Evolutionary conservation across 2,888 invertebrate genomes (phyloP), one percentile per base, ranked within the genome.

Genomic region (Amphipyra tragopoginis): DNA sequence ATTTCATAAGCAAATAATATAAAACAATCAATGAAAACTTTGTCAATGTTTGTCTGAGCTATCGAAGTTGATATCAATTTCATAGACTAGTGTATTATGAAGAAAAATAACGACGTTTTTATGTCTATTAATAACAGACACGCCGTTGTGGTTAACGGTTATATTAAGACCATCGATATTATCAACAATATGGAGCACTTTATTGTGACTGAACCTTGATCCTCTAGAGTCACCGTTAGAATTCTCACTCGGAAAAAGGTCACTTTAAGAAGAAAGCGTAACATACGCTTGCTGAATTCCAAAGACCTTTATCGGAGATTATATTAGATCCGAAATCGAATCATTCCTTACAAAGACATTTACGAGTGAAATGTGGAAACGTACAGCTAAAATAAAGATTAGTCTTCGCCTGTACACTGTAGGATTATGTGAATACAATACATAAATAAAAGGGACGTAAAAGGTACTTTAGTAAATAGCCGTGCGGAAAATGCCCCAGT

Each of bases 401-500:
- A 73, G 72, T 65, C 50, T 75, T 57, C 61, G 14, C 44, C 39
- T 49, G 49, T 62, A 68, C 38, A 50, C 26, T 62, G 51, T 53
- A 61, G 65, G 74, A 70, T 67, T 76, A 67, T 62, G 63, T 64
- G 74, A 72, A 80, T 74, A 80, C 75, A 76, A 78, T 77, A 74
- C 54, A 67, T 73, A 71, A 74, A 77, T 77, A 80, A 77, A 72
- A 77, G 60, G 64, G 70, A 65, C 63, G 68, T 78, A 71, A 78
- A 74, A 77, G 75, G 72, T 69, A 68, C 62, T 72, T 70, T 65
- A 74, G 75, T 74, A 83, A 79, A 83, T 81, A 73, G 73, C 78
- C 72, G 77, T 58, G 71, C 70, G 75, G 72, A 76, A 80, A 78
- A 80, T 79, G 72, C 65, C 70, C 69, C 65, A 58, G 62, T 75